Evolutionary conservation across 1,140 invertebrate species (phyloP).

Genomic region (Leptinotarsa lineolata): DNA sequence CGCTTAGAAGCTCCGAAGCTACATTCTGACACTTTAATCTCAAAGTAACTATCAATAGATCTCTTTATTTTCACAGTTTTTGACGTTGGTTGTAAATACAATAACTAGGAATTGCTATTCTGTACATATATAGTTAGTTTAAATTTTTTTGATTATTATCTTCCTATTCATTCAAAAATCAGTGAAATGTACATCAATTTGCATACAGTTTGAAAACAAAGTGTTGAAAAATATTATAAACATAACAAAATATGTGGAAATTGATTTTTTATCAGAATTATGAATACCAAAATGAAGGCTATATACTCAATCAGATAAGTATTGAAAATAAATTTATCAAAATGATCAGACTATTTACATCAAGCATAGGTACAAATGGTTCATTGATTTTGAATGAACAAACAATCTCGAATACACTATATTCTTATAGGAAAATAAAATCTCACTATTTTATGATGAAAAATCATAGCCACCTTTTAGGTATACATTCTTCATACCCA

Average conservation of each 20-base stretch:
- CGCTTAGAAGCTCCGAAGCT: neutral
- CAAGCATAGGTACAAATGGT: no score
- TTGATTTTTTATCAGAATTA: no score
- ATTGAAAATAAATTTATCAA: no score
- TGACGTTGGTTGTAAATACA: neutral
- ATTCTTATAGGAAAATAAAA: slow-evolving; percentile 3
- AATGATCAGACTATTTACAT: no score
- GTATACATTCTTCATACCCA: neutral
- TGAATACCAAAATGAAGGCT: no score
- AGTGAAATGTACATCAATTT: neutral
- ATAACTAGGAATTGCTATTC: neutral
- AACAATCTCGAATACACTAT: neutral
- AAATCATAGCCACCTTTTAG: neutral
- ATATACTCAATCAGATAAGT: no score
- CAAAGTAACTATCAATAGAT: neutral
- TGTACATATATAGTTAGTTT: slow-evolving; percentile 3
- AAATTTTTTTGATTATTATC: neutral
- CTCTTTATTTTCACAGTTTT: neutral
- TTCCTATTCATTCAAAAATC: neutral
- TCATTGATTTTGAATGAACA: no score
- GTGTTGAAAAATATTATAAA: no score
- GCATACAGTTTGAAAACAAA: no score
- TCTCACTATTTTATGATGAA: neutral
- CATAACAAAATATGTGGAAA: no score
- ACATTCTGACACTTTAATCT: neutral